Evolutionary conservation across 1,140 invertebrate genomes (phyloP), one percentile per base, ranked within the genome.

Genomic region (Dendroctonus valens): DNA sequence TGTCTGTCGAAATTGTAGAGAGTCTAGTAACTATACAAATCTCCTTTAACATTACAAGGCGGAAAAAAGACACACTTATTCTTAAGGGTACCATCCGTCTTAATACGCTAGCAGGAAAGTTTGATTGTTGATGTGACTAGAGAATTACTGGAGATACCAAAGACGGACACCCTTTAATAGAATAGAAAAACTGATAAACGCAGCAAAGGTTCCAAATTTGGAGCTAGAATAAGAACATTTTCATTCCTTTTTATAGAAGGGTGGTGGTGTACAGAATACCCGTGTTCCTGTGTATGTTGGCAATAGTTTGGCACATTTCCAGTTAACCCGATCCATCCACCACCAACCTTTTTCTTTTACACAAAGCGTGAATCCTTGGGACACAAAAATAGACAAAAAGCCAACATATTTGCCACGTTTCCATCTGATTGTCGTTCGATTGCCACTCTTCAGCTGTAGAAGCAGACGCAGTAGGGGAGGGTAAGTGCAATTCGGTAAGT

Each of bases 381-480:
- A 26, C 26, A 26, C 26, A 37, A 54, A 9, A 37, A 61, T 9
- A 51, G 12, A 61, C 49, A 61, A 11, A 61, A 26, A 46, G 12
- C 9, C 3, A 15, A 61, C 44, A 9, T 37, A 40, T 52, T 52
- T 52, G 15, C 11, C 15, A 52, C n/a, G 37, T 39, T n/a, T 54
- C 49, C 14, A 14, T 55, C 62, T 74, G 71, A 77, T 76, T 74
- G 74, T 77, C 73, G 71, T 68, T 74, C 70, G 67, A 72, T 74
- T 74, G 74, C 72, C 72, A 69, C 69, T 71, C 69, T 69, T 74
- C 72, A 68, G 71, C 72, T 50, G 52, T 66, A 57, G 12, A 59
- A 61, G 57, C 55, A 58, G 59, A 65, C 50, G 44, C 39, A 9
- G 55, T 58, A 38, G 15, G 12, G 12, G 26, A 42, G 7, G 11